Percentiles rank a stretch among this genome's conserved stretches.
Evolutionary conservation across 2,113 vertebrate genomes (phyloP).

Genomic region (Nothobranchius kuhntae): DNA sequence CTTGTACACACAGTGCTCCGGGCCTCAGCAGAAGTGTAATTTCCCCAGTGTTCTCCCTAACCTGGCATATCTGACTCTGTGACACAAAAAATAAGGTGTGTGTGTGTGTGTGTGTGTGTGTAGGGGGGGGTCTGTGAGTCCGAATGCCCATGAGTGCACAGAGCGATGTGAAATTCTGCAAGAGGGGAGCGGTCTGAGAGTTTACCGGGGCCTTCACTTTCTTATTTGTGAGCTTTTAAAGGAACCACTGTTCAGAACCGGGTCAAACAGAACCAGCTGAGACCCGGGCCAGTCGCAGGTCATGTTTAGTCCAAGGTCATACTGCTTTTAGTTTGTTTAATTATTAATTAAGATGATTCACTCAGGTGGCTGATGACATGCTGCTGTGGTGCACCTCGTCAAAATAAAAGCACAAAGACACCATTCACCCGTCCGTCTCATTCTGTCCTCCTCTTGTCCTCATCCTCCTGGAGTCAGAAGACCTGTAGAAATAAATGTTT

Average conservation of each 20-base stretch:
- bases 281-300: conserved; percentile 12
- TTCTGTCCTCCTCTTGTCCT: no score
- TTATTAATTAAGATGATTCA: no score
- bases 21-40: conserved; percentile 66
- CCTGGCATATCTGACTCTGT: conserved; percentile 72
- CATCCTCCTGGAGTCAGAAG: no score
- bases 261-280: conserved; percentile 1
- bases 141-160: conserved; percentile 27
- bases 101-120: neutral
- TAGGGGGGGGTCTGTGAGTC: conserved; percentile 8
- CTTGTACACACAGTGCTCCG: conserved; percentile 33
- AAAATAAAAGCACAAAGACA: no score
- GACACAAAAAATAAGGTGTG: conserved; percentile 41
- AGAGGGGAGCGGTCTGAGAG: conserved; percentile 6
- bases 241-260: conserved; percentile 13
- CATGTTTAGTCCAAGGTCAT: conserved; percentile 16
- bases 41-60: conserved; percentile 73
- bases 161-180: conserved; percentile 48
- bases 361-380: no score
- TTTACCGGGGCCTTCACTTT: conserved; percentile 14
- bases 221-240: conserved; percentile 38
- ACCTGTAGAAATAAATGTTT: no score
- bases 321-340: no score
- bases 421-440: no score
- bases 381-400: no score